These are phyloP conservation scores for Tethea ocularis DNA, from an alignment of 2,888 invertebrate genomes.

Conservation along the genomic window DNA sequence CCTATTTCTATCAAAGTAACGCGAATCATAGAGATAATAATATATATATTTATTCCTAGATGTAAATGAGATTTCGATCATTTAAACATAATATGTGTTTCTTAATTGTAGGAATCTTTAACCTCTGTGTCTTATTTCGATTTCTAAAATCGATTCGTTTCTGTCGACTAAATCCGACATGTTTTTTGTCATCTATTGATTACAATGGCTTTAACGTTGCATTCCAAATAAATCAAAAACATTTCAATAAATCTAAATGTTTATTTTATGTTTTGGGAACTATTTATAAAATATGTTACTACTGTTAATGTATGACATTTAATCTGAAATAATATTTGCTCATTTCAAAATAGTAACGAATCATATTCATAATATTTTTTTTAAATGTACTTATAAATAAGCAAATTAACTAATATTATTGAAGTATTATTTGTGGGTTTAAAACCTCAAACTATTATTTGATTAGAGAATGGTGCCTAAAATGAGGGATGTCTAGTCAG, in stretches of 20 bases:
- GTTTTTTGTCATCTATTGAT: background rate
- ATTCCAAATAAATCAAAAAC: background rate
- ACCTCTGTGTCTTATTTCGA: slow-evolving; percentile 4
- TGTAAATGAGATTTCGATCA: background rate
- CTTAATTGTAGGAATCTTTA: background rate
- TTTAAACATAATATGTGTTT: background rate
- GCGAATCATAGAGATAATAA: background rate
- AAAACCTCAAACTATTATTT: background rate
- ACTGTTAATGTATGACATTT: background rate
- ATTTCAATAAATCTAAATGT: too few relatives aligned
- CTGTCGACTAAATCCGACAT: background rate
- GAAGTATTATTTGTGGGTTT: background rate
- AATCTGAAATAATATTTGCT: background rate
- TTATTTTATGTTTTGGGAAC: too few relatives aligned
- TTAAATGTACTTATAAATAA: background rate
- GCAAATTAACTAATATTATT: background rate
- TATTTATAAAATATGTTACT: background rate
- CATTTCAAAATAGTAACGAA: background rate
- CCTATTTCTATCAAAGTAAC: background rate
- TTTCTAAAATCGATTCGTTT: slow-evolving; percentile 9
- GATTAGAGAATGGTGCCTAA: background rate
- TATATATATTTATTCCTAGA: background rate
- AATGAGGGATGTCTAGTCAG: background rate
- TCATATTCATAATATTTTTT: too few relatives aligned
- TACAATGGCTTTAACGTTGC: background rate